Base-by-base conservation (phyloP, 1,140 invertebrate species). In the Drosophila guanche region DNA sequence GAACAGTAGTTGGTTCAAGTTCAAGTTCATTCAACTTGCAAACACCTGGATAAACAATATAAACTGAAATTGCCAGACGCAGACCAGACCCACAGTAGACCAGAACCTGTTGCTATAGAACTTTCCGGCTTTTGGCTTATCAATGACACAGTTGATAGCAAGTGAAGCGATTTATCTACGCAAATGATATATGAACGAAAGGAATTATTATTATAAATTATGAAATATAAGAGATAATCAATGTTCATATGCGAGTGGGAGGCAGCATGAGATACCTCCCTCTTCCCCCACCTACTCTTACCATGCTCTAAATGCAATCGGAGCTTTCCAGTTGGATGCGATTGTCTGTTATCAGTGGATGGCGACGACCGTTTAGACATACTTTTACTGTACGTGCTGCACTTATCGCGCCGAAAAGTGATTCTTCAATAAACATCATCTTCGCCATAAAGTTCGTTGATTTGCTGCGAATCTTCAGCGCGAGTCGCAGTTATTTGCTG, bases 331-430 rank as follows among this genome's bases (percentile, higher is more conserved):
- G 59, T 52, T 52, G 33, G 5, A 48, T 40, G 25, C 27, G 50
- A 42, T 48, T 62, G 16, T n/a, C 29, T 47, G 47, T 74, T 74
- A 74, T 74, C 71, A 66, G 53, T 29, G 12, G 33, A 37, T 10
- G 29, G 10, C 33, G 10, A 37, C 56, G 43, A 54, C 29, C 69
- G 27, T 56, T 73, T 41, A 67, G 76, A 85, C 76, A 70, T 79
- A 83, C 60, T 70, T 78, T 55, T 23, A 52, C n/a, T 51, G 37
- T 46, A 51, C 54, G 29, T 46, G 52, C 23, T 46, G 52, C 23
- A 48, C 59, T 81, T 56, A 63, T 76, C 48, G 58, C 42, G 7
- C 55, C 10, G 2, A 20, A 2, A 22, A 33, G 25, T 3, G 10
- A 40, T 23, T 25, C 10, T 25, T 41, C 51, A 68, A 68, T 68